phyloP scores from a whole-genome alignment of 2,797 vertebrate genomes.

The Euphonia xanthogaster region DNA sequence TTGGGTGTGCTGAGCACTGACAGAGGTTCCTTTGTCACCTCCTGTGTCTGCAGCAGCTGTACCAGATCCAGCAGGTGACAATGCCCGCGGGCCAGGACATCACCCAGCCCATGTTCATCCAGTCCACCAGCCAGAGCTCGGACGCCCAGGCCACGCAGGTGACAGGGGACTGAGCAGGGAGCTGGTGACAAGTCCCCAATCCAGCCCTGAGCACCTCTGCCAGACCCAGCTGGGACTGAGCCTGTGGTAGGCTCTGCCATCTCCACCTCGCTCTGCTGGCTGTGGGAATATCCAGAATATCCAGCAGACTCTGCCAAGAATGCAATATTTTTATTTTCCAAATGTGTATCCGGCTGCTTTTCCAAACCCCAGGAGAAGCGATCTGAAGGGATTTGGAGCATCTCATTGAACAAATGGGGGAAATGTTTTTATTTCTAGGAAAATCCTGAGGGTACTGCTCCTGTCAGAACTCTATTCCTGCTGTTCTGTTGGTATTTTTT shows the following conservation, averaged over 20 bases:
- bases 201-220: neutral
- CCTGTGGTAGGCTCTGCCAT: conserved; percentile 54
- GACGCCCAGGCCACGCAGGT: conserved; percentile 87
- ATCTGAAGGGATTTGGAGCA: neutral
- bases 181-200: rapidly evolving
- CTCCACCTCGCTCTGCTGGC: conserved; percentile 41
- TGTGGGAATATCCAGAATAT: neutral
- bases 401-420: neutral
- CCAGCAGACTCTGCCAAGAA: conserved; percentile 57
- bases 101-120: conserved; percentile 97
- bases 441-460: neutral
- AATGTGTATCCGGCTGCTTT: conserved; percentile 60
- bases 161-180: conserved; percentile 85
- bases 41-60: conserved; percentile 84
- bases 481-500: neutral
- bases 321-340: conserved; percentile 56
- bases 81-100: conserved; percentile 98
- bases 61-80: conserved; percentile 99
- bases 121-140: conserved; percentile 90
- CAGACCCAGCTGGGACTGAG: neutral
- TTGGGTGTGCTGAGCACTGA: neutral
- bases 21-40: rapidly evolving
- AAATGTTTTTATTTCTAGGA: neutral
- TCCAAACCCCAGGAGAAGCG: neutral
- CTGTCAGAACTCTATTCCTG: neutral